These are phyloP conservation scores for Sciurus carolinensis DNA, from an alignment of 2,797 vertebrate genomes.

Conservation along the genomic window DNA sequence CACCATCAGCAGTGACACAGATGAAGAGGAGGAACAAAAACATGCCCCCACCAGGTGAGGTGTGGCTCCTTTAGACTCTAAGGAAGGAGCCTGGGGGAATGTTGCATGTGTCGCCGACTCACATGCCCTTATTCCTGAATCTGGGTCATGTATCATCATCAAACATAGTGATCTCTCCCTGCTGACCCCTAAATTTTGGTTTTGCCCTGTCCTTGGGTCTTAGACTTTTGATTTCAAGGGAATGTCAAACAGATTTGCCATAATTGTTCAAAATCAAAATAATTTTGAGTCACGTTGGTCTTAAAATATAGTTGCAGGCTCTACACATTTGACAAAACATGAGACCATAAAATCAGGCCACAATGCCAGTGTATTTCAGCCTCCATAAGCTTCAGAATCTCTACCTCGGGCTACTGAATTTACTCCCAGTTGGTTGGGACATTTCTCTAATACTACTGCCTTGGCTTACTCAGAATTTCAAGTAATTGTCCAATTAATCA, in stretches of 20 bases:
- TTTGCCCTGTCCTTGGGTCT: not conserved
- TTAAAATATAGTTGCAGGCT: slow-evolving; percentile 1
- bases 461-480: slow-evolving; percentile 65
- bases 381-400: not conserved
- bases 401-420: slow-evolving; percentile 44
- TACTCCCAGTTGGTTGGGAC: slow-evolving; percentile 46
- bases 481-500: slow-evolving; percentile 79
- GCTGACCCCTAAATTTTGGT: not conserved
- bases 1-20: slow-evolving; percentile 99
- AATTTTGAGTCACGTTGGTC: slow-evolving; percentile 7
- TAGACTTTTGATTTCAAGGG: not conserved
- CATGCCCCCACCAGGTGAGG: slow-evolving; percentile 94
- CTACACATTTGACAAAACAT: not conserved
- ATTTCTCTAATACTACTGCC: slow-evolving; percentile 38
- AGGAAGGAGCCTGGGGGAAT: accelerated
- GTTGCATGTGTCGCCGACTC: accelerated
- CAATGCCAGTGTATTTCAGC: not conserved
- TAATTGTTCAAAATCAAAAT: slow-evolving; percentile 40
- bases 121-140: accelerated
- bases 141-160: not conserved
- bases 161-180: not conserved
- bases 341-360: not conserved
- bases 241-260: not conserved
- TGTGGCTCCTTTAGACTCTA: accelerated
- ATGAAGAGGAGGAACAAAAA: slow-evolving; percentile 98